phyloP scores from a whole-genome alignment of 2,113 vertebrate genomes.

The Cyprinodon tularosa region DNA sequence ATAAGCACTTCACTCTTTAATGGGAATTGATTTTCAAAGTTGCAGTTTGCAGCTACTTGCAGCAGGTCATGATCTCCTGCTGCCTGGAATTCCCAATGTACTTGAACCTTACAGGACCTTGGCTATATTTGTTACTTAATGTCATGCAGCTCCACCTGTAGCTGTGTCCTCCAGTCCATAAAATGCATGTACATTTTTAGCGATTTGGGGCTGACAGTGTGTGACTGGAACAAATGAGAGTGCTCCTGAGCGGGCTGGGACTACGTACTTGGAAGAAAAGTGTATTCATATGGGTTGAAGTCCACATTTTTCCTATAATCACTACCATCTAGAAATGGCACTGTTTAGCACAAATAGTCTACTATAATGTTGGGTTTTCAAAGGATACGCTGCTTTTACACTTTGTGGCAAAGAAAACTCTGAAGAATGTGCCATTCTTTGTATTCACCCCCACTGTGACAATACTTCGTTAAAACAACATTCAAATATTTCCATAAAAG shows the following conservation, averaged over 20 bases:
- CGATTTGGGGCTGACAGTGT: conserved; percentile 41
- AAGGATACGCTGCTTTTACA: background rate
- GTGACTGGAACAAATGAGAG: conserved; percentile 57
- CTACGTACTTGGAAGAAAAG: background rate
- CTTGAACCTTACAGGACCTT: conserved; percentile 41
- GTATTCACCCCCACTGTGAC: background rate
- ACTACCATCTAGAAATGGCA: background rate
- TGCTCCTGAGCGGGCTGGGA: conserved; percentile 25
- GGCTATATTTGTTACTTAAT: conserved; percentile 20
- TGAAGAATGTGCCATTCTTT: background rate
- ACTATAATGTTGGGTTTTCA: background rate
- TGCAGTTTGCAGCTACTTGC: conserved; percentile 42
- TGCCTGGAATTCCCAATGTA: conserved; percentile 37
- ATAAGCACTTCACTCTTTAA: conserved; percentile 42
- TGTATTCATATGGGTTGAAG: background rate
- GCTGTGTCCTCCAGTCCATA: conserved; percentile 27
- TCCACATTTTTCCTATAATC: background rate
- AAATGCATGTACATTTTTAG: conserved; percentile 25
- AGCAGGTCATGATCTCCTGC: conserved; percentile 33
- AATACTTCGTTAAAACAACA: background rate
- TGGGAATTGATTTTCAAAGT: conserved; percentile 69
- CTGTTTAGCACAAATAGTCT: background rate
- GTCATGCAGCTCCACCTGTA: conserved; percentile 45
- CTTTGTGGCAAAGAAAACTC: background rate
- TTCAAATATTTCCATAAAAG: background rate